These are phyloP conservation scores for Florisuga fusca DNA, from an alignment of 2,797 vertebrate genomes.

Conservation along the genomic window DNA sequence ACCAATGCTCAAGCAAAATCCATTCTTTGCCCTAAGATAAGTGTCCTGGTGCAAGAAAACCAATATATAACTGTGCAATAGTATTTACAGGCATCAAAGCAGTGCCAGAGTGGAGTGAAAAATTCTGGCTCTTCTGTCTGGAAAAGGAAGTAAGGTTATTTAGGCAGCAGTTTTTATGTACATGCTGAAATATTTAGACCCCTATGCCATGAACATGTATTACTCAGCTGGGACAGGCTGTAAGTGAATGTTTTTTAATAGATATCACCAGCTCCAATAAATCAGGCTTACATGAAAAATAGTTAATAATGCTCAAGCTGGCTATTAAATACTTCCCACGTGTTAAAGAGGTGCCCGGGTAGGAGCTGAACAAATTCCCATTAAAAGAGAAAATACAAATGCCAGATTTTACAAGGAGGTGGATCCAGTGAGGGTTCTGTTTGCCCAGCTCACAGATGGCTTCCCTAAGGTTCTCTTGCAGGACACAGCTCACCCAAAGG, in stretches of 20 bases:
- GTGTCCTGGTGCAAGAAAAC: neutral
- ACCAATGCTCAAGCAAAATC: neutral
- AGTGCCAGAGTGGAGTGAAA: neutral
- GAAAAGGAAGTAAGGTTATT: neutral
- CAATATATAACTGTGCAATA: accelerated
- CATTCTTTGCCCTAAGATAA: neutral
- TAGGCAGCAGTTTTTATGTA: neutral
- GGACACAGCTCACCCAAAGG: neutral
- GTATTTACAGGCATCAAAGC: neutral
- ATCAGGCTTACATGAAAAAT: neutral
- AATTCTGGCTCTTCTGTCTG: neutral
- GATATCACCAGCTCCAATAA: neutral
- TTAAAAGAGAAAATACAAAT: neutral
- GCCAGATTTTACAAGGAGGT: neutral
- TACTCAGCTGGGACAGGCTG: neutral
- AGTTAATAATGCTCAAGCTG: neutral
- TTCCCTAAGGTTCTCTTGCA: neutral
- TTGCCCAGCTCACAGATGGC: neutral
- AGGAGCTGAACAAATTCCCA: neutral
- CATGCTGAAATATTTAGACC: neutral
- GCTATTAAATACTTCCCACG: neutral
- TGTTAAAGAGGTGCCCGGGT: neutral
- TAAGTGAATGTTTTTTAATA: neutral
- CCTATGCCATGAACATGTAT: neutral
- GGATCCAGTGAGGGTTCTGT: accelerated